Conservation (phyloP, 2,113 vertebrate genomes). For the Apodemus sylvaticus region DNA sequence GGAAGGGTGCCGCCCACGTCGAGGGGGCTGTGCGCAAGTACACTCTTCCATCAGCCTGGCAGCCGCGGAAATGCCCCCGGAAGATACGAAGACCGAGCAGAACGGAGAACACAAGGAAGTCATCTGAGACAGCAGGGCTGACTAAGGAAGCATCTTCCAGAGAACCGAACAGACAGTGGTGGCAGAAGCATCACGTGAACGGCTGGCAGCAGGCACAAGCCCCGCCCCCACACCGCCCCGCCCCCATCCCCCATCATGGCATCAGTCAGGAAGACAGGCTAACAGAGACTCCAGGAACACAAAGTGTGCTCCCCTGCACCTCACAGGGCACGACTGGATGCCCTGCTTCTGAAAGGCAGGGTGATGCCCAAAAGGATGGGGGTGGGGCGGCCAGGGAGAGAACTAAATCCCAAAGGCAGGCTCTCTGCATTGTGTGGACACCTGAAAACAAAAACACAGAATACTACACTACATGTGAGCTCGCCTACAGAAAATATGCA, state of each 20-base stretch:
- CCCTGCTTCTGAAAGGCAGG: neutral
- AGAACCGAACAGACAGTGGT: neutral
- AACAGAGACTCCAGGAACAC: neutral
- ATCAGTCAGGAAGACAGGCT: neutral
- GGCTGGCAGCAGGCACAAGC: neutral
- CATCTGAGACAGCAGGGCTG: neutral
- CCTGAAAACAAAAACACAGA: neutral
- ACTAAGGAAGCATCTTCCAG: neutral
- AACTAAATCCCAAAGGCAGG: neutral
- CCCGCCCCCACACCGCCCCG: no score
- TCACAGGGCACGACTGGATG: neutral
- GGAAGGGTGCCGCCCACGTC: neutral
- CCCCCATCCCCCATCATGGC: neutral
- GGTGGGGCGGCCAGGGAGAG: neutral
- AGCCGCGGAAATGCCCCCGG: neutral
- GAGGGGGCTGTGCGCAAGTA: neutral
- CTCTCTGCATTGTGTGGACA: neutral
- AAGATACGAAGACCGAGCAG: neutral
- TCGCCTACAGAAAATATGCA: neutral
- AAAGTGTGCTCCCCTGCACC: neutral
- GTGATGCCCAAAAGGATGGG: neutral
- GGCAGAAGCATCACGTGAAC: neutral
- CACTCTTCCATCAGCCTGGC: neutral
- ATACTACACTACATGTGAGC: neutral
- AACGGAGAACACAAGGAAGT: neutral